Base-by-base conservation (phyloP, 2,797 vertebrate species). In the Eurystomus glaucurus region DNA sequence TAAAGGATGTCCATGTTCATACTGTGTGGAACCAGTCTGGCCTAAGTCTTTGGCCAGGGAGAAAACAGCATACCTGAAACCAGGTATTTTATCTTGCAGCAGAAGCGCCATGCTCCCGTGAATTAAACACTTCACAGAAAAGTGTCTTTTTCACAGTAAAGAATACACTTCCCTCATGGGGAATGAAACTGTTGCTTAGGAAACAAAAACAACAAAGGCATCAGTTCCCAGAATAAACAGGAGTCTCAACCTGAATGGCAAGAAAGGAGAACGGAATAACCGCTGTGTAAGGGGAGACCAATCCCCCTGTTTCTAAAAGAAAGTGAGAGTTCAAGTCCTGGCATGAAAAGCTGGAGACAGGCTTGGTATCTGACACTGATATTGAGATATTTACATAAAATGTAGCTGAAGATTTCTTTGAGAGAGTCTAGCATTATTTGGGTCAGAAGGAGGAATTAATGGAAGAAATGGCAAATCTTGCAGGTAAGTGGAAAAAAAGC, bases 91-190 rank as follows among this genome's bases (percentile, higher is more conserved):
- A 33, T 51, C 88, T 76, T 81, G 58, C 55, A 58, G 0, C 26
- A 66, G 65, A 64, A 85, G 65, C 0, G 0, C 41, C 0, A 0
- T 6, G 57, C 54, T 90, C 58, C 76, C 29, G 76, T 8, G 14
- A 68, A 37, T 64, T 66, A 14, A 85, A 9, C 4, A 2, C 71
- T 60, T 71, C 18, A 18, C 3, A 61, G 65, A 60, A 39, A 50
- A 94, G 72, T 3, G 19, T 46, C 46, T 78, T 51, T 64, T 76
- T 93, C 76, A 82, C 71, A 76, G 43, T 22, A 76, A 75, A 91
- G 74, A 89, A 60, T 25, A 9, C 5, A 0, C 68, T 76, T 86
- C 58, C 70, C 85, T 82, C 3, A 1, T 16, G 74, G 85, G 77
- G 48, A 93, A 64, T 58, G 50, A 72, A 88, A 50, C 37, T 35